Evolutionary conservation across 2,888 invertebrate genomes (phyloP).

Genomic region (Caenorhabditis becei): DNA sequence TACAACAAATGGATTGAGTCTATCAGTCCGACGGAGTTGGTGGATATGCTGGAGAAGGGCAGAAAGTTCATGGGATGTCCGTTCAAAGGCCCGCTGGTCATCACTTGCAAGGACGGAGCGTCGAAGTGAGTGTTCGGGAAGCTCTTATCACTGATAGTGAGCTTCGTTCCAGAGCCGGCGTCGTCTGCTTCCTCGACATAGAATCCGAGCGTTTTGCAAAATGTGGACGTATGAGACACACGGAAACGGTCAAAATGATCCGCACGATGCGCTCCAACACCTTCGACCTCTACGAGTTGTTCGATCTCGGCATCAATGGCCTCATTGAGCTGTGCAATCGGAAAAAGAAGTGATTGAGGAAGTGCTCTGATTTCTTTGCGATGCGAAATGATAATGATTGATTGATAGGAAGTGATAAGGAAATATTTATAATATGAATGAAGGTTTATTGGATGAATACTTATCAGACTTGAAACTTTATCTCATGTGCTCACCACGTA

Average conservation of each 20-base stretch:
- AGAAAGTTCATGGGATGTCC: slow-evolving; percentile 51
- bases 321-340: slow-evolving; percentile 39
- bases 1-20: slow-evolving; percentile 14
- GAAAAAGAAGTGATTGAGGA: slow-evolving; percentile 23
- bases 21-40: slow-evolving; percentile 10
- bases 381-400: too few relatives aligned
- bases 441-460: too few relatives aligned
- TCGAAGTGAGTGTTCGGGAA: slow-evolving; percentile 55
- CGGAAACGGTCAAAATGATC: slow-evolving; percentile 51
- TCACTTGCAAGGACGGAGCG: slow-evolving; percentile 63
- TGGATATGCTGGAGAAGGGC: slow-evolving; percentile 42
- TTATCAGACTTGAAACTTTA: too few relatives aligned
- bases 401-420: too few relatives aligned
- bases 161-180: slow-evolving; percentile 38
- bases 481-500: too few relatives aligned
- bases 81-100: slow-evolving; percentile 43
- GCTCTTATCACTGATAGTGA: slow-evolving; percentile 62
- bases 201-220: slow-evolving; percentile 56
- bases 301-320: slow-evolving; percentile 27
- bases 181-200: slow-evolving; percentile 51
- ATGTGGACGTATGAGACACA: slow-evolving; percentile 24
- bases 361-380: too few relatives aligned
- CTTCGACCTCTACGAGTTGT: slow-evolving; percentile 39
- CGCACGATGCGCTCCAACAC: slow-evolving; percentile 46
- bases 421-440: too few relatives aligned